Conservation (phyloP, 2,113 vertebrate species). For the Silurus asotus region DNA sequence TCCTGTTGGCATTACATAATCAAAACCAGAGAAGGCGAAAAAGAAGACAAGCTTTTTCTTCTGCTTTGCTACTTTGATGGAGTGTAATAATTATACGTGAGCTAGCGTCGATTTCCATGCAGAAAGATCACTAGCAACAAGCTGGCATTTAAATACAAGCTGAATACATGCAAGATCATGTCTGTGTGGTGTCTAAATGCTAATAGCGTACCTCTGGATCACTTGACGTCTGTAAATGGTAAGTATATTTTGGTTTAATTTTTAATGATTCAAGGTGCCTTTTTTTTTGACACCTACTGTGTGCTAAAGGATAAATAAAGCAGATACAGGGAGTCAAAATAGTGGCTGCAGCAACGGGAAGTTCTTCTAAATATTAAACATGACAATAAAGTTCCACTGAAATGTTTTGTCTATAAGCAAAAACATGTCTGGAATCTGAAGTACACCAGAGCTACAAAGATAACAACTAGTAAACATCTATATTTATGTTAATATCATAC, state of each 20-base stretch:
- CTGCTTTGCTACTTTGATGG: not conserved
- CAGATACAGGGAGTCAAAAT: not conserved
- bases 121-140: not conserved
- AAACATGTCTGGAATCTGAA: not conserved
- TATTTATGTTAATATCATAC: too few species aligned
- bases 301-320: not conserved
- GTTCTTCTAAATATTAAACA: not conserved
- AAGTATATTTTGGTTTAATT: not conserved
- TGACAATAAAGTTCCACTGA: not conserved
- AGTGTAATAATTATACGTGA: not conserved
- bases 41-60: not conserved
- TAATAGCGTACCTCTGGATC: not conserved
- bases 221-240: not conserved
- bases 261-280: not conserved
- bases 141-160: not conserved
- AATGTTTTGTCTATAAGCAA: not conserved
- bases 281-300: not conserved
- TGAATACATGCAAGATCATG: not conserved
- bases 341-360: not conserved
- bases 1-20: conserved; percentile 6
- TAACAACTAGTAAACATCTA: too few species aligned
- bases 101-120: not conserved
- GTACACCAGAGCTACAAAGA: not conserved
- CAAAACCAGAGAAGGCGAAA: not conserved
- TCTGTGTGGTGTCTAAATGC: not conserved